These are phyloP conservation scores for Parus major DNA, from an alignment of 2,113 vertebrate genomes.

Conservation along the genomic window DNA sequence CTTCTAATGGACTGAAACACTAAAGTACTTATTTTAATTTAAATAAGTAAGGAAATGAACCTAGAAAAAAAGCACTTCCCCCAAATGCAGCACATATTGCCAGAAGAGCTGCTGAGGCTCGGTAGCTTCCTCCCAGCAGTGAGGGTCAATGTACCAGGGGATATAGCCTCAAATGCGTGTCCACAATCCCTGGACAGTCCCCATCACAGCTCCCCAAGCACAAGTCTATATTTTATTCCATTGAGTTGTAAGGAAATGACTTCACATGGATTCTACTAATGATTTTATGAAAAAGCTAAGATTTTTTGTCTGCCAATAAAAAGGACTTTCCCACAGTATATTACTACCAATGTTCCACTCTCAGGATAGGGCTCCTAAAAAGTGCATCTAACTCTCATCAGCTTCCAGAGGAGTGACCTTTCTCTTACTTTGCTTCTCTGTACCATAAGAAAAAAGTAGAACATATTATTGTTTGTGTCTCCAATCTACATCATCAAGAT, in stretches of 20 bases:
- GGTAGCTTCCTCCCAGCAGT: not conserved
- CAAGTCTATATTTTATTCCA: not conserved
- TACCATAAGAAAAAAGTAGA: not conserved
- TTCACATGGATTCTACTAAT: not conserved
- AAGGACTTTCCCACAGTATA: not conserved
- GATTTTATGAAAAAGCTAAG: not conserved
- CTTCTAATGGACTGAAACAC: not conserved
- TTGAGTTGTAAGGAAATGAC: not conserved
- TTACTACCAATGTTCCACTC: not conserved
- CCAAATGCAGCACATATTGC: not conserved
- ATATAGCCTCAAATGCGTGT: fast-evolving
- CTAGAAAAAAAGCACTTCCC: not conserved
- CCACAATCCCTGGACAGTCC: not conserved
- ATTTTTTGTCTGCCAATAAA: not conserved
- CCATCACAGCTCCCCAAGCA: not conserved
- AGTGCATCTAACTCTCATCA: not conserved
- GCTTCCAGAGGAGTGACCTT: not conserved
- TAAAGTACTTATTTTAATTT: not conserved
- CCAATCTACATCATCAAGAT: not conserved
- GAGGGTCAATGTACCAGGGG: not conserved
- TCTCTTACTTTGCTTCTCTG: not conserved
- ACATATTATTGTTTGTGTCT: not conserved
- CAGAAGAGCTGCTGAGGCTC: not conserved
- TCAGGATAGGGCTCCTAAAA: not conserved
- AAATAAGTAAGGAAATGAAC: not conserved